Evolutionary conservation across 1,140 invertebrate species (phyloP).

Genomic region (Heliconius hermathena): DNA sequence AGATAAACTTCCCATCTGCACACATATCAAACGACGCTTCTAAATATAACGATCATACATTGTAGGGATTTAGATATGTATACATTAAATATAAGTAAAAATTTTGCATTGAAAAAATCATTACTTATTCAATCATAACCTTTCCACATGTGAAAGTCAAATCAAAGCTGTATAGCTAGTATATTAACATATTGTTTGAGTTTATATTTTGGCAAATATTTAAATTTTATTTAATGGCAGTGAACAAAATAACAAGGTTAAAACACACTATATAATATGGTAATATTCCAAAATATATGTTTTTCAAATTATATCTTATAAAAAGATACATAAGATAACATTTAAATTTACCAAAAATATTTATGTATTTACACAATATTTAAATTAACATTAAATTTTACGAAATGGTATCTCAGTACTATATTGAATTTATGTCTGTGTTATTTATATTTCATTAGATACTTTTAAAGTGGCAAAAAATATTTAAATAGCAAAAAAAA

Average conservation of each 20-base stretch:
- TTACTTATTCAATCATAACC: not conserved
- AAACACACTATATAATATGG: slow-evolving; percentile 5
- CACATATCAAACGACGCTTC: not conserved
- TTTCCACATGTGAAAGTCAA: slow-evolving; percentile 1
- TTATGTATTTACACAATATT: not conserved
- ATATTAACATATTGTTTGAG: not conserved
- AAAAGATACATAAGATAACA: too few relatives aligned
- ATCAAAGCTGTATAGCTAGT: not conserved
- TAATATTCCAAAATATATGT: not conserved
- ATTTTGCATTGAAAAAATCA: not conserved
- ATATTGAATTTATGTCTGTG: not conserved
- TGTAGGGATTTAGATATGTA: too few relatives aligned
- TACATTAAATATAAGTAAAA: too few relatives aligned
- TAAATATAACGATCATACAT: too few relatives aligned
- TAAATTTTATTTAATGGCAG: not conserved
- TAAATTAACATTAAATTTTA: not conserved
- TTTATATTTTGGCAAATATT: slow-evolving; percentile 11
- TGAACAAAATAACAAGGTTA: slow-evolving; percentile 5
- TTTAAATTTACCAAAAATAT: too few relatives aligned
- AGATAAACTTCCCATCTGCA: slow-evolving; percentile 92
- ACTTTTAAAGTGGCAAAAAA: not conserved
- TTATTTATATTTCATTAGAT: not conserved
- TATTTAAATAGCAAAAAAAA: too few relatives aligned
- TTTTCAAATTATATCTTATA: too few relatives aligned
- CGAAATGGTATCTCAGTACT: not conserved